Percentiles rank a stretch among this genome's conserved stretches.
Evolutionary conservation across 2,113 vertebrate species (phyloP).

Genomic region (Boulengerochromis microlepis): DNA sequence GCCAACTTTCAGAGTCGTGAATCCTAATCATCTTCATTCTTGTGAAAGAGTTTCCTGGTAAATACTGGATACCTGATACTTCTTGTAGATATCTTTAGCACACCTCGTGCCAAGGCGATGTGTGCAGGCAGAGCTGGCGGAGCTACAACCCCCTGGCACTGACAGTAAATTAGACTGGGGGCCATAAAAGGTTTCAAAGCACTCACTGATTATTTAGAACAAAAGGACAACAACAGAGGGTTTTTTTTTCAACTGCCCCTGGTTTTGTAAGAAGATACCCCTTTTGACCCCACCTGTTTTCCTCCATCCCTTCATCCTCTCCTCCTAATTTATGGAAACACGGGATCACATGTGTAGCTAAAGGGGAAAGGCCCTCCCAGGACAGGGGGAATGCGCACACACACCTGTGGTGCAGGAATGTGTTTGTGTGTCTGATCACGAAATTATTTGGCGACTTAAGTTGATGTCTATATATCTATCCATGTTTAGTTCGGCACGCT

Average conservation of each 20-base stretch:
- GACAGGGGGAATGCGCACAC: constrained; percentile 45
- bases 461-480: neutral
- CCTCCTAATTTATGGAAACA: constrained; percentile 27
- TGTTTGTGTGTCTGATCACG: constrained; percentile 6
- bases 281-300: constrained; percentile 14
- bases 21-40: neutral
- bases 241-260: constrained; percentile 36
- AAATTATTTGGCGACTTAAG: neutral
- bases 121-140: constrained; percentile 23
- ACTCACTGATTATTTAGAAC: constrained; percentile 49
- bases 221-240: constrained; percentile 44
- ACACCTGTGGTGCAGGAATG: constrained; percentile 50
- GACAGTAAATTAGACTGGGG: constrained; percentile 52
- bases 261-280: constrained; percentile 64
- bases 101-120: constrained; percentile 2
- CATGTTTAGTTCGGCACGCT: neutral
- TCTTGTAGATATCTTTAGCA: constrained; percentile 12
- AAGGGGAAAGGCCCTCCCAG: constrained; percentile 36
- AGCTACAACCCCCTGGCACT: constrained; percentile 40
- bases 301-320: constrained; percentile 41
- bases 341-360: constrained; percentile 41
- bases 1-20: neutral
- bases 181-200: constrained; percentile 65
- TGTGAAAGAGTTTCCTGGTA: neutral
- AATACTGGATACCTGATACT: constrained; percentile 37